phyloP scores from a whole-genome alignment of 2,888 invertebrate species.

The Cetonia aurata region DNA sequence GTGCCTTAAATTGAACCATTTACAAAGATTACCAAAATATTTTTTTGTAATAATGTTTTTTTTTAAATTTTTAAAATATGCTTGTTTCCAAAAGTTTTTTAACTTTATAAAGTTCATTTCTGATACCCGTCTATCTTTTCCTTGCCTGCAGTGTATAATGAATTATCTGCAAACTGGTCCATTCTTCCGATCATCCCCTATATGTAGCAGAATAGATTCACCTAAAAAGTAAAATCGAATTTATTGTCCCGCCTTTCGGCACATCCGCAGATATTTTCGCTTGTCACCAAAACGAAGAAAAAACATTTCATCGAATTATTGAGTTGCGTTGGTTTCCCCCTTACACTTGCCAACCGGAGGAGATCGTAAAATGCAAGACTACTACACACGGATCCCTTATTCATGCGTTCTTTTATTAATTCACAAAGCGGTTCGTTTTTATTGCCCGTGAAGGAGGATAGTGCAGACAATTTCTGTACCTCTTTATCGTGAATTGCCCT shows the following conservation, averaged over 20 bases:
- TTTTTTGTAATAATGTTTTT: no score
- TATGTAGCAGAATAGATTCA: no score
- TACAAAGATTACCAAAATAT: no score
- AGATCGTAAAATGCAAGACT: constrained; percentile 39
- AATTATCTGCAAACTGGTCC: no score
- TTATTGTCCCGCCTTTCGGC: not conserved
- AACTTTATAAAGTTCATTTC: no score
- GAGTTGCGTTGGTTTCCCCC: constrained; percentile 11
- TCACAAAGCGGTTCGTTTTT: constrained; percentile 37
- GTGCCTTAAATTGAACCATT: no score
- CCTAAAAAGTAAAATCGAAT: constrained; percentile 6
- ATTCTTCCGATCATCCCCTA: no score
- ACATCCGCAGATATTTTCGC: not conserved
- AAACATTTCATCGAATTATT: constrained; percentile 14
- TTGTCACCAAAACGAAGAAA: not conserved
- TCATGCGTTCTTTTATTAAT: constrained; percentile 39
- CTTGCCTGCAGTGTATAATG: no score
- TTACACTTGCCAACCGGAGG: constrained; percentile 14
- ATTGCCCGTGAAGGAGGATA: constrained; percentile 38
- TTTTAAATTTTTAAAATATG: no score
- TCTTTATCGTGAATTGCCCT: constrained; percentile 37
- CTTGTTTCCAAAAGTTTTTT: no score
- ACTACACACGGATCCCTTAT: constrained; percentile 32
- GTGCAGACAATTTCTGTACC: constrained; percentile 30
- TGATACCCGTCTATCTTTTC: no score